Conservation (phyloP, 2,113 vertebrate species). For the Pitta sordida region DNA sequence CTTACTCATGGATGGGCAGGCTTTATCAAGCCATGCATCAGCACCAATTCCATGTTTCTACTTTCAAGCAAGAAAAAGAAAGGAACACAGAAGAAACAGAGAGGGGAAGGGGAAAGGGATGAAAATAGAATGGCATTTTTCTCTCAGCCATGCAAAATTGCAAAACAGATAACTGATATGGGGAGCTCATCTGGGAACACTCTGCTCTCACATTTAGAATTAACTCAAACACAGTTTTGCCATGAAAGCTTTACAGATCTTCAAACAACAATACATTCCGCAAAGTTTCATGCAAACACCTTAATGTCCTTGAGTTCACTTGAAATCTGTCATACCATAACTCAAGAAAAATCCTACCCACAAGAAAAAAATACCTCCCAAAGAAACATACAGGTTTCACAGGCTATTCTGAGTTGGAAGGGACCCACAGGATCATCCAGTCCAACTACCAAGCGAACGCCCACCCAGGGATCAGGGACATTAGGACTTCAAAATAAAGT, state of each 20-base stretch:
- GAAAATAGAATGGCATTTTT: neutral
- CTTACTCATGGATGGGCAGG: neutral
- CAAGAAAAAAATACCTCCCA: no score
- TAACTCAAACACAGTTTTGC: neutral
- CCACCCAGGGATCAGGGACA: no score
- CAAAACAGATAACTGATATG: neutral
- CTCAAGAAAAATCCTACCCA: neutral
- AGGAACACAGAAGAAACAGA: accelerated
- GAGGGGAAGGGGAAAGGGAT: no score
- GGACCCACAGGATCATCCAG: no score
- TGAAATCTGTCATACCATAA: neutral
- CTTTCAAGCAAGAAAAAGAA: neutral
- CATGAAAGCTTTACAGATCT: neutral
- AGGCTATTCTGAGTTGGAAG: no score
- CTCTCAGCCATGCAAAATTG: neutral
- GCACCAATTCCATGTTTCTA: neutral
- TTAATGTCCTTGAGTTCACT: neutral
- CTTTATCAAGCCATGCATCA: neutral
- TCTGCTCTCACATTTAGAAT: neutral
- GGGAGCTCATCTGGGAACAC: neutral
- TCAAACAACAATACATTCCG: neutral
- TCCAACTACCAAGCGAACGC: no score
- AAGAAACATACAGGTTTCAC: no score
- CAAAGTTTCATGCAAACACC: neutral
- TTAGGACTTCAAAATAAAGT: neutral